Conservation (phyloP, 2,888 invertebrate species). For the Lepeophtheirus nordmannii region DNA sequence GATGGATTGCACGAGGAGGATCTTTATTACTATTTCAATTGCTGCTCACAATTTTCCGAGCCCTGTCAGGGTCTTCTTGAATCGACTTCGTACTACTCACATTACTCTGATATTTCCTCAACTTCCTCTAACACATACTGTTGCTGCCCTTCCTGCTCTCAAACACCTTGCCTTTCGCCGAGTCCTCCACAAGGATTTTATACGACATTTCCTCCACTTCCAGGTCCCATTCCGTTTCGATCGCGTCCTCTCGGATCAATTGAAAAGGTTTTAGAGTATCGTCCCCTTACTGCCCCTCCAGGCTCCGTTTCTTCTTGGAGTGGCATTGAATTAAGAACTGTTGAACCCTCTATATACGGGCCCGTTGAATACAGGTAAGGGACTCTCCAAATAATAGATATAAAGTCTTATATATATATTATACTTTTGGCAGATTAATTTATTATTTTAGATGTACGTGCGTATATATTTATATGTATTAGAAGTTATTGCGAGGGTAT, state of each 20-base stretch:
- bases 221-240: slow-evolving; percentile 2
- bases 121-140: too few species aligned
- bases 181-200: neutral
- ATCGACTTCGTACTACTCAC: neutral
- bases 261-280: neutral
- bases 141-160: neutral
- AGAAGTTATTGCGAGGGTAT: too few species aligned
- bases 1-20: neutral
- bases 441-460: too few species aligned
- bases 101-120: neutral
- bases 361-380: slow-evolving; percentile 1
- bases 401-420: too few species aligned
- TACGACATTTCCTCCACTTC: neutral
- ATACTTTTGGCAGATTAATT: too few species aligned
- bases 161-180: neutral
- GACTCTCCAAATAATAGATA: too few species aligned
- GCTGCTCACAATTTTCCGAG: neutral
- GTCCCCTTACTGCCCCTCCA: slow-evolving; percentile 4
- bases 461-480: too few species aligned
- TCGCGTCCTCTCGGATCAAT: slow-evolving; percentile 1
- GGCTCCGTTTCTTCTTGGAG: neutral
- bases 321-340: slow-evolving; percentile 4
- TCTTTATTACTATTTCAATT: neutral
- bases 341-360: neutral
- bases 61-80: neutral